These are phyloP conservation scores for Furcula furcula DNA, from an alignment of 2,888 invertebrate genomes.

Conservation along the genomic window DNA sequence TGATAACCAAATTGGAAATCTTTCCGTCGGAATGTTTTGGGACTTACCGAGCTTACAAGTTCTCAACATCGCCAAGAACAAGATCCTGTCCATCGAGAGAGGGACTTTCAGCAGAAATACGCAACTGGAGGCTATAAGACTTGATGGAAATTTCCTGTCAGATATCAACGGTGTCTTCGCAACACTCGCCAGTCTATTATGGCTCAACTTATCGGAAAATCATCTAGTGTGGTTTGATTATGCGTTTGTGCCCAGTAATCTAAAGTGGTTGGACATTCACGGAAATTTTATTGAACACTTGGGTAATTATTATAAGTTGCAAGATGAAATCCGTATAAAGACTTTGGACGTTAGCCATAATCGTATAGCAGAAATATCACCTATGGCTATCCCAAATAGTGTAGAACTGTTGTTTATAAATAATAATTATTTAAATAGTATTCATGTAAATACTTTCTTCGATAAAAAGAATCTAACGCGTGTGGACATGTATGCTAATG, in stretches of 20 bases:
- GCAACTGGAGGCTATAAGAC: conserved; percentile 91
- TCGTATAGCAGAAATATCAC: conserved; percentile 89
- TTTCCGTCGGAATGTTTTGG: conserved; percentile 93
- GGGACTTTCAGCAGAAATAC: conserved; percentile 91
- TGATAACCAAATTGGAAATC: conserved; percentile 93
- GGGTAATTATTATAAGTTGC: conserved; percentile 93
- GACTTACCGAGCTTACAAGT: conserved; percentile 92
- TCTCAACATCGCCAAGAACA: conserved; percentile 94
- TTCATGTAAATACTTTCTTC: conserved; percentile 92
- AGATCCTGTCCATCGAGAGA: conserved; percentile 91
- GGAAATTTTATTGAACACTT: conserved; percentile 94
- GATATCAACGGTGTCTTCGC: conserved; percentile 95
- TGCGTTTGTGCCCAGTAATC: conserved; percentile 93
- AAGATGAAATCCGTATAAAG: conserved; percentile 90
- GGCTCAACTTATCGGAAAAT: conserved; percentile 95
- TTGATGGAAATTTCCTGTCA: conserved; percentile 93
- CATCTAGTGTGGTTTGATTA: conserved; percentile 96
- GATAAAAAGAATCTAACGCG: conserved; percentile 92
- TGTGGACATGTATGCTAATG: conserved; percentile 95
- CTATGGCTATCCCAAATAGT: conserved; percentile 93
- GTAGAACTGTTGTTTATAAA: conserved; percentile 94
- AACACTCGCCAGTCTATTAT: conserved; percentile 90
- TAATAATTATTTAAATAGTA: conserved; percentile 91
- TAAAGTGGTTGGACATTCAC: conserved; percentile 95
- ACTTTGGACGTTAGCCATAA: conserved; percentile 95